Evolutionary conservation across 2,797 vertebrate species (phyloP).

Genomic region (Anguilla pacifica): DNA sequence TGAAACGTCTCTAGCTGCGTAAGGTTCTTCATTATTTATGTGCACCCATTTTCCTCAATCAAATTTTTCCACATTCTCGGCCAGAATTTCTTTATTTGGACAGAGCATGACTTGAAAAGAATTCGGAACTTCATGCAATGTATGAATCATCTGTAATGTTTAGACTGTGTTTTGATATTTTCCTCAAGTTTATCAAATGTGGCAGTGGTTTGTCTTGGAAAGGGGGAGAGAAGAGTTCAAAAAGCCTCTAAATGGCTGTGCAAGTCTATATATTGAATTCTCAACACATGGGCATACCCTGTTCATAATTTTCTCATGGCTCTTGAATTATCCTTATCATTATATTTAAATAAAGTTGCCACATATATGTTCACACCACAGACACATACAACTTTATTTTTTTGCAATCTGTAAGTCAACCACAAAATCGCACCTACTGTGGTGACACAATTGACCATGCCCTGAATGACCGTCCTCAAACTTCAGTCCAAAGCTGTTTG

Average conservation of each 20-base stretch:
- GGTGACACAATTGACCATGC: neutral
- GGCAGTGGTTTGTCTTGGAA: slow-evolving; percentile 20
- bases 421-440: neutral
- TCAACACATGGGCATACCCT: neutral
- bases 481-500: neutral
- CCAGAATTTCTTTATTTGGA: slow-evolving; percentile 30
- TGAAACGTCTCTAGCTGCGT: neutral
- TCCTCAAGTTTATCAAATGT: neutral
- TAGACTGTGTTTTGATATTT: slow-evolving; percentile 1
- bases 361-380: neutral
- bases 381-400: neutral
- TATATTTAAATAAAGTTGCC: neutral
- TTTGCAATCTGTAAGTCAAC: neutral
- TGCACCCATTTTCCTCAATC: slow-evolving; percentile 6
- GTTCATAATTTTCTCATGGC: slow-evolving; percentile 8
- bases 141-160: slow-evolving; percentile 21
- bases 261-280: neutral
- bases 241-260: neutral
- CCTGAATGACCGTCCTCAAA: neutral
- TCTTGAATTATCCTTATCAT: neutral
- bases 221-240: neutral
- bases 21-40: slow-evolving; percentile 14
- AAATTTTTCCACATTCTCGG: slow-evolving; percentile 12
- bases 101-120: slow-evolving; percentile 19
- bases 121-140: slow-evolving; percentile 20